Percentiles rank a stretch among this genome's conserved stretches.
Evolutionary conservation across 2,113 vertebrate species (phyloP).

Genomic region (Lepus americanus): DNA sequence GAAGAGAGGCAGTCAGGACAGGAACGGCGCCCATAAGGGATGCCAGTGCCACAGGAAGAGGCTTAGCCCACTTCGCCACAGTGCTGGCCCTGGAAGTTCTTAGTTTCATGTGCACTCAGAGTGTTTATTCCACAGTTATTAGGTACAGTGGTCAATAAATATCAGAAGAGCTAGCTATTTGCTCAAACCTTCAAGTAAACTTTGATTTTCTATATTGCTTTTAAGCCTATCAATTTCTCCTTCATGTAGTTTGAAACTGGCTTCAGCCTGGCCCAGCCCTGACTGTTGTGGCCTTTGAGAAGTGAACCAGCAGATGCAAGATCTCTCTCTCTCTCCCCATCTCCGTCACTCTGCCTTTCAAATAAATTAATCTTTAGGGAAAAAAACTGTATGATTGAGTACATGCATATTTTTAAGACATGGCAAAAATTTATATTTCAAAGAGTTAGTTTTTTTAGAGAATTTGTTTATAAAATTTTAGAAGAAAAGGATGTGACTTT

Average conservation of each 20-base stretch:
- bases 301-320: too few species aligned
- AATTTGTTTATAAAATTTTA: background rate
- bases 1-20: too few species aligned
- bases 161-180: background rate
- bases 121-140: background rate
- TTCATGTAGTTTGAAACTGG: background rate
- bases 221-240: background rate
- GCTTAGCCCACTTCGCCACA: too few species aligned
- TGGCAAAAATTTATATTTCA: background rate
- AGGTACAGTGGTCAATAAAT: background rate
- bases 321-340: too few species aligned
- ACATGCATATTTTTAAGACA: background rate
- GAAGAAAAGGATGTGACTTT: background rate
- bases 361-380: too few species aligned
- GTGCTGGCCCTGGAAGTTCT: too few species aligned
- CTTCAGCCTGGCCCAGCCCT: too few species aligned
- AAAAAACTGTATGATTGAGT: background rate
- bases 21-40: too few species aligned
- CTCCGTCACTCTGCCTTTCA: too few species aligned
- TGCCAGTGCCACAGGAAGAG: too few species aligned
- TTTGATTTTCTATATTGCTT: background rate
- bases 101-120: background rate
- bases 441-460: background rate
- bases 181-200: conserved; percentile 23
- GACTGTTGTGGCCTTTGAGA: too few species aligned